Evolutionary conservation across 2,113 vertebrate species (phyloP), one percentile per base, ranked within the genome.

Genomic region (Rhinolophus sinicus): DNA sequence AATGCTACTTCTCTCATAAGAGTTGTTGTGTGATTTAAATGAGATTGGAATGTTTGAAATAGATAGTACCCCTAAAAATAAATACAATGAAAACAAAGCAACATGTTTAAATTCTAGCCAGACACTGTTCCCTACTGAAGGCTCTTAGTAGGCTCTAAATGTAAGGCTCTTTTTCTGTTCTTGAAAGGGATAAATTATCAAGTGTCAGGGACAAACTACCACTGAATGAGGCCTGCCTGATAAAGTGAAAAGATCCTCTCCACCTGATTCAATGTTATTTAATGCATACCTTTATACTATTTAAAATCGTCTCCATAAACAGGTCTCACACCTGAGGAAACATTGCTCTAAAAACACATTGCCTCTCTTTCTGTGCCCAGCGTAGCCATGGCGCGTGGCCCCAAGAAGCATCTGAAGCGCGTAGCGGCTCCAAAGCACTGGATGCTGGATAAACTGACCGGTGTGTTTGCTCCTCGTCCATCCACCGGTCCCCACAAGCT

Each of bases 101-200:
- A 95, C 12, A 8, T 95, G 78, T 85, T 67, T 91, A 88, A 88
- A 72, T 96, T 64, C 50, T 96, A 26, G 3, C 40, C 47, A 70
- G 24, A 89, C 38, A 52, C 9, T 88, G 24, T 80, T 78, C 15
- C 54, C 44, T 94, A 28, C 50, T 80, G 54, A 88, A 93, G 73
- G 13, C 54, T 76, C 14, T 92, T 60, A 11, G 2, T 50, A 84
- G 52, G 28, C 60, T 94, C 24, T 91, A 64, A 86, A 64, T 64
- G n/a, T 90, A 81, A 69, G 80, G 40, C 24, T 24, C n/a, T 24
- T 88, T 92, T 26, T 83, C 76, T 70, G 33, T 75, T 76, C 78
- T 60, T 84, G 73, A 84, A 60, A 52, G 50, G 72, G 40, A 72
- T 76, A 73, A 93, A 82, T 85, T 58, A 60, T 70, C 28, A 94